These are phyloP conservation scores for Andrena praecox DNA, from an alignment of 2,888 invertebrate genomes.

Conservation along the genomic window DNA sequence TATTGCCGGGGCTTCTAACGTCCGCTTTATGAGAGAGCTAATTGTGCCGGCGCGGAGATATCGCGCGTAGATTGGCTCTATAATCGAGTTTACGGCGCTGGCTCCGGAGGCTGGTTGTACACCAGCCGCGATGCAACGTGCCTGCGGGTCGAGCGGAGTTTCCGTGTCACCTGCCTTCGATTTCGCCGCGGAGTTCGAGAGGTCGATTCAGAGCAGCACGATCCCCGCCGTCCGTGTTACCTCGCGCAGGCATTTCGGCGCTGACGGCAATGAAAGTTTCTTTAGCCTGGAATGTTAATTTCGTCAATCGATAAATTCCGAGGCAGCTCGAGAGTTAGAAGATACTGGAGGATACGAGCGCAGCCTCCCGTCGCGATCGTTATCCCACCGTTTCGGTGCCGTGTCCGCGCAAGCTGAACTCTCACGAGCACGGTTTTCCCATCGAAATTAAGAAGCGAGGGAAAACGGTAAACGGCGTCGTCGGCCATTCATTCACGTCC, in stretches of 20 bases:
- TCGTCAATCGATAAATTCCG: too few relatives aligned
- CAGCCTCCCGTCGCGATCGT: too few relatives aligned
- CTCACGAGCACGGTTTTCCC: too few relatives aligned
- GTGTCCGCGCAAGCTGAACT: too few relatives aligned
- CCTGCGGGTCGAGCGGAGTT: constrained; percentile 10
- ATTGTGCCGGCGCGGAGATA: constrained; percentile 72
- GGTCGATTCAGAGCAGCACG: constrained; percentile 3
- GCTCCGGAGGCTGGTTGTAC: not conserved
- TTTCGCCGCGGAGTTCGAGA: constrained; percentile 19
- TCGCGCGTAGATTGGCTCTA: constrained; percentile 67
- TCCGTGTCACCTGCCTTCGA: constrained; percentile 47
- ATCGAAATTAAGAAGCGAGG: not conserved
- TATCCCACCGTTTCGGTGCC: too few relatives aligned
- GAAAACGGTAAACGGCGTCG: not conserved
- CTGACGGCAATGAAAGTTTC: constrained; percentile 24
- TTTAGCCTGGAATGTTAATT: too few relatives aligned
- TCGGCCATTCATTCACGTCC: constrained; percentile 46
- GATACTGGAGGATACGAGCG: too few relatives aligned
- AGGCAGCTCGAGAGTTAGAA: too few relatives aligned
- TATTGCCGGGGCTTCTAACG: constrained; percentile 57
- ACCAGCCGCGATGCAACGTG: constrained; percentile 5
- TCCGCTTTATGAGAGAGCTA: constrained; percentile 73
- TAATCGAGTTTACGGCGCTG: constrained; percentile 74
- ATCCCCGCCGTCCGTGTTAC: constrained; percentile 13
- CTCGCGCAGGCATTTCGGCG: constrained; percentile 30